These are phyloP conservation scores for Pluvialis apricaria DNA, from an alignment of 2,113 vertebrate species.

Conservation along the genomic window DNA sequence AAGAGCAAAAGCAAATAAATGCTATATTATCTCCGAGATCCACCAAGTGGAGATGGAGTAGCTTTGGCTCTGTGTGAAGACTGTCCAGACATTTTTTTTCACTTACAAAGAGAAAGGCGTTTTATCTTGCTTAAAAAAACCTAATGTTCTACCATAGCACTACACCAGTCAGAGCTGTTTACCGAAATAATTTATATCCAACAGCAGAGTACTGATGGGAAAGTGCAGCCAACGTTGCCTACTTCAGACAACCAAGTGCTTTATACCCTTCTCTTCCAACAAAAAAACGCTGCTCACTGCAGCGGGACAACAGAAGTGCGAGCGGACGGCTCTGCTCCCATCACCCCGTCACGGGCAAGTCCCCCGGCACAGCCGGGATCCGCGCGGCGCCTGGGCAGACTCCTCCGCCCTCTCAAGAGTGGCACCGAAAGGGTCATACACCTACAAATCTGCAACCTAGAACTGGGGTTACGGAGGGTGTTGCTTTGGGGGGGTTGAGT, in stretches of 20 bases:
- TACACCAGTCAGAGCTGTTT: neutral
- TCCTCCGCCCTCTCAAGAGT: neutral
- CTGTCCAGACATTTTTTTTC: neutral
- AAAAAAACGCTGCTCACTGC: neutral
- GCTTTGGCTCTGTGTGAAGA: neutral
- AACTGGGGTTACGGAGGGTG: neutral
- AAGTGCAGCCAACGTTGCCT: neutral
- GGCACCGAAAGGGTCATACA: neutral
- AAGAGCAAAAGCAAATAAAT: neutral
- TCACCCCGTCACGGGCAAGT: rapidly evolving
- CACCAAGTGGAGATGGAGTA: neutral
- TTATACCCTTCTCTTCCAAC: neutral
- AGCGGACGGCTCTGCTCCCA: neutral
- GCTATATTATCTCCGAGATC: neutral
- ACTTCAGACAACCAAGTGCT: neutral
- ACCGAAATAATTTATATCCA: neutral
- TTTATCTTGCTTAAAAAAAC: neutral
- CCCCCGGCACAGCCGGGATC: neutral
- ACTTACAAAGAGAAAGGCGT: neutral
- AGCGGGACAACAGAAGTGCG: neutral
- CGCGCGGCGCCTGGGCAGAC: rapidly evolving
- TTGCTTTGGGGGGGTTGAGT: neutral
- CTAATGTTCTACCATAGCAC: neutral
- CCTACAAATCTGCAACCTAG: neutral
- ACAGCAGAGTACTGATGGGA: neutral